phyloP scores from a whole-genome alignment of 2,888 invertebrate species.

The Eupithecia dodoneata region DNA sequence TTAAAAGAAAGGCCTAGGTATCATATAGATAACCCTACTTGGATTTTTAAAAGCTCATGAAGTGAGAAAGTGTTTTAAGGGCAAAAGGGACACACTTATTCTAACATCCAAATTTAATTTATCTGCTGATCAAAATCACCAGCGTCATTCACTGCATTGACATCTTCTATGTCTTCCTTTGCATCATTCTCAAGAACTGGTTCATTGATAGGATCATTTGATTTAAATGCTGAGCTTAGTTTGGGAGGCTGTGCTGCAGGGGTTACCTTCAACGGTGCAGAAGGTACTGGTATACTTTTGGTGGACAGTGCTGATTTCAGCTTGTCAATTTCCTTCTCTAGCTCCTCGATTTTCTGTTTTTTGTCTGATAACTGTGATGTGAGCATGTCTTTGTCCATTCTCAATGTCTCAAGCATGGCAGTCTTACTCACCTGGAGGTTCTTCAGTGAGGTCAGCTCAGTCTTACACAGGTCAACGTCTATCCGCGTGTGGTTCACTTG shows the following conservation, averaged over 20 bases:
- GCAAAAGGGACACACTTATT: conserved; percentile 5
- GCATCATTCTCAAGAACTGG: conserved; percentile 77
- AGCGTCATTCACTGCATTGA: conserved; percentile 70
- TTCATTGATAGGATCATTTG: conserved; percentile 68
- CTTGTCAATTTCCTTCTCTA: conserved; percentile 71
- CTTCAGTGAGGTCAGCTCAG: conserved; percentile 76
- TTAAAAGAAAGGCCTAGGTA: background rate
- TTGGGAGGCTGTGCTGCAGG: conserved; percentile 74
- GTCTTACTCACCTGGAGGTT: conserved; percentile 78
- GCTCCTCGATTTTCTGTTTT: conserved; percentile 70
- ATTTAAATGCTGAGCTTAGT: conserved; percentile 68
- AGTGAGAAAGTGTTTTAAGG: background rate
- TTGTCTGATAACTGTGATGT: conserved; percentile 69
- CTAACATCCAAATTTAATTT: conserved; percentile 19
- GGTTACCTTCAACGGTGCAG: conserved; percentile 65
- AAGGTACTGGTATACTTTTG: conserved; percentile 65
- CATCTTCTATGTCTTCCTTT: conserved; percentile 79
- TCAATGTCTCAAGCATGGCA: conserved; percentile 73
- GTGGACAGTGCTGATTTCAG: conserved; percentile 69
- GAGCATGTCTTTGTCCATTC: conserved; percentile 75
- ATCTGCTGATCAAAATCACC: conserved; percentile 72
- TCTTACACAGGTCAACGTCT: conserved; percentile 74
- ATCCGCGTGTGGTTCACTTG: conserved; percentile 70
- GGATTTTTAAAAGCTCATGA: background rate
- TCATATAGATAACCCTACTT: background rate